phyloP scores from a whole-genome alignment of 2,113 vertebrate species.

The Campylomormyrus numenius region DNA sequence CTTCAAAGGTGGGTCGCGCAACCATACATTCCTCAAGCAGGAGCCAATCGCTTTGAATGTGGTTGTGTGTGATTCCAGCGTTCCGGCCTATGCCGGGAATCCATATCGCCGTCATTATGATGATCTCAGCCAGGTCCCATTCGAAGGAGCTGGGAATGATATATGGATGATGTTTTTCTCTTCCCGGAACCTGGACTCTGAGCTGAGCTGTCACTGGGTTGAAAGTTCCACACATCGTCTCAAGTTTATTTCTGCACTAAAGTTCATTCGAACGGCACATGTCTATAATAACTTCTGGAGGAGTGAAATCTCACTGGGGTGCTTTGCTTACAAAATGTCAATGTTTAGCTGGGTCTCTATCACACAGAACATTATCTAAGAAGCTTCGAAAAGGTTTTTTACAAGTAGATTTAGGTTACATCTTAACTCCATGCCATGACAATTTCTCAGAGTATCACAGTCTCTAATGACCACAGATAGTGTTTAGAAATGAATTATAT shows the following conservation, averaged over 20 bases:
- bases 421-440: not conserved
- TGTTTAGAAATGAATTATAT: not conserved
- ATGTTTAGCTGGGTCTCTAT: not conserved
- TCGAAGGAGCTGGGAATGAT: not conserved
- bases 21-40: slow-evolving; percentile 30
- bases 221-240: slow-evolving; percentile 16
- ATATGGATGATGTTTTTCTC: not conserved
- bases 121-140: not conserved
- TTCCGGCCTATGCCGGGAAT: not conserved
- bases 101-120: slow-evolving; percentile 16
- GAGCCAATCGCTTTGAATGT: slow-evolving; percentile 30
- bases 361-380: not conserved
- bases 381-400: not conserved
- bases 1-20: slow-evolving; percentile 22
- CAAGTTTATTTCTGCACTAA: slow-evolving; percentile 10
- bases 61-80: not conserved
- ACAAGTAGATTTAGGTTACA: not conserved
- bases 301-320: slow-evolving; percentile 24
- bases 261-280: slow-evolving; percentile 17
- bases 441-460: not conserved
- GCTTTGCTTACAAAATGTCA: slow-evolving; percentile 15
- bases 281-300: slow-evolving; percentile 18
- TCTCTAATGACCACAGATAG: not conserved
- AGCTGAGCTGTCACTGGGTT: not conserved
- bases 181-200: slow-evolving; percentile 11